A percentile compares a stretch with the other conserved stretches of the same genome.
Conservation (phyloP, 2,113 vertebrate species). For the Catharus bicknelli region DNA sequence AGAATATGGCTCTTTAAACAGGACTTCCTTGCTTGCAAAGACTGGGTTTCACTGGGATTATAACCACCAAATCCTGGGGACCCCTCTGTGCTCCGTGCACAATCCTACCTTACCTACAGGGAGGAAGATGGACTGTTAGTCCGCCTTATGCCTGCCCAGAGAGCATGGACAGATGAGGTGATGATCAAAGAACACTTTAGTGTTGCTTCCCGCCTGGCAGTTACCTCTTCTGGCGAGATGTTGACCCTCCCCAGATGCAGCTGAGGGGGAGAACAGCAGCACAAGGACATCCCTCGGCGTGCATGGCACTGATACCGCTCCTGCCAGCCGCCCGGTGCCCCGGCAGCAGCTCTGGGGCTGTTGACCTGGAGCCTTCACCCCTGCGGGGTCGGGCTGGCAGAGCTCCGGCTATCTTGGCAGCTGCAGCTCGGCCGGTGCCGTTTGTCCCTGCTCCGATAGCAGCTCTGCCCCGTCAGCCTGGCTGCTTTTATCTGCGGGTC, state of each 20-base stretch:
- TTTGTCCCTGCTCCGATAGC: constrained; percentile 16
- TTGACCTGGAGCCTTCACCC: neutral
- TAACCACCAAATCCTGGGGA: neutral
- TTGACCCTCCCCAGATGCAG: neutral
- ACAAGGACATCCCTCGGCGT: neutral
- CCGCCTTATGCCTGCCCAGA: neutral
- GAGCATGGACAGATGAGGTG: neutral
- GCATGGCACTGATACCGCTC: neutral
- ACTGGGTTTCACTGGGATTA: neutral
- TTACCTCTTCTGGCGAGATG: neutral
- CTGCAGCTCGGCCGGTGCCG: neutral
- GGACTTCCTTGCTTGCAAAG: neutral
- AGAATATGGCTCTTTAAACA: accelerated
- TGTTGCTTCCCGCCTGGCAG: accelerated
- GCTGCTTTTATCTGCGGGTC: constrained; percentile 15
- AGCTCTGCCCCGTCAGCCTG: neutral
- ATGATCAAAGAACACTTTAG: neutral
- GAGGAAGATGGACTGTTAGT: neutral
- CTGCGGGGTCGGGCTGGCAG: neutral
- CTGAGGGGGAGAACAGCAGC: neutral
- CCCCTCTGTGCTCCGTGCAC: neutral
- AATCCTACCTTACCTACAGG: accelerated
- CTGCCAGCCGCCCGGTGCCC: neutral
- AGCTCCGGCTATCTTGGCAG: neutral
- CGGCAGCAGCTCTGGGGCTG: neutral